Evolutionary conservation across 2,888 invertebrate genomes (phyloP).

Genomic region (Drosophila bunnanda): DNA sequence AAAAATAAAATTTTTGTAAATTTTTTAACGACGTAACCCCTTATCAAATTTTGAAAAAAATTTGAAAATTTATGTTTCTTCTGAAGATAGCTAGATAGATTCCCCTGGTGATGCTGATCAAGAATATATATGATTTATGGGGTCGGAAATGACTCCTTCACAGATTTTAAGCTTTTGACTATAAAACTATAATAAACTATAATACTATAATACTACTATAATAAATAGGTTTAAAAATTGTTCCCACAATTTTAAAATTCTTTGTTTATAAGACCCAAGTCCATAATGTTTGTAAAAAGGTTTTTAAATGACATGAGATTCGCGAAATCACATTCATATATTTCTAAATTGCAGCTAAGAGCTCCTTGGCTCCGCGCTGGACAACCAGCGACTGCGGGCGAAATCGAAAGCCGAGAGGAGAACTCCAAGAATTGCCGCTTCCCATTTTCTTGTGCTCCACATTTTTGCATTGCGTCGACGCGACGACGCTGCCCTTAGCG

Average conservation of each 20-base stretch:
- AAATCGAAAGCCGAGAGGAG: not conserved
- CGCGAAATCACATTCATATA: not conserved
- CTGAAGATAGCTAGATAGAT: no score
- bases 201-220: no score
- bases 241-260: not conserved
- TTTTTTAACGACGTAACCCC: no score
- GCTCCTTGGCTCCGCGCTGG: constrained; percentile 25
- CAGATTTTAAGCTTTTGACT: no score
- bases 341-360: constrained; percentile 12
- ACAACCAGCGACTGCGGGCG: constrained; percentile 32
- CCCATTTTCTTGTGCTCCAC: not conserved
- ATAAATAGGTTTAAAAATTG: not conserved
- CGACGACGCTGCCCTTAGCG: constrained; percentile 65
- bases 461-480: constrained; percentile 59
- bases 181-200: no score
- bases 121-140: no score
- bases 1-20: no score
- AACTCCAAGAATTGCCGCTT: constrained; percentile 2
- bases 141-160: no score
- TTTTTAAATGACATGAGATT: not conserved
- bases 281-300: not conserved
- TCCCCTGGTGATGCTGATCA: no score
- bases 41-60: no score
- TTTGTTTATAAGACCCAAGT: no score
- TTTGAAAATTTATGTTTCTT: no score